Base-by-base conservation (phyloP, 1,140 invertebrate species). In the Drosophila punjabiensis region DNA sequence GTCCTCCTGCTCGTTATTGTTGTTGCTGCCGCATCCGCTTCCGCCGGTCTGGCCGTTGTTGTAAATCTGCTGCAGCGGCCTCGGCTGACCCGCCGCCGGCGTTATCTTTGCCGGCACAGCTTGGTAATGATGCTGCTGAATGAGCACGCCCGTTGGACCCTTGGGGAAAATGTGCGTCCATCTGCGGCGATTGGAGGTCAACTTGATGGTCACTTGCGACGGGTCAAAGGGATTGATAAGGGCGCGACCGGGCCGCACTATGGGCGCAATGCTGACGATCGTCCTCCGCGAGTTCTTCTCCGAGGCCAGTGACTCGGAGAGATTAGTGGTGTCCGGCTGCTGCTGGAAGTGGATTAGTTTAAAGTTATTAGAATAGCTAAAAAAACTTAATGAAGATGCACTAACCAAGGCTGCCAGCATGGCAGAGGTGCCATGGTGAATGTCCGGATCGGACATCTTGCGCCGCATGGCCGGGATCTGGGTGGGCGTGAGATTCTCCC, bases 161-260 rank as follows among this genome's bases (percentile, higher is more conserved):
- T 98, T 98, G 5, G 99, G 99, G 94, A 99, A 99, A 70, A 99
- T 99, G 93, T 99, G 99, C 8, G 98, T 99, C 99, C 99, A 99
- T 59, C 99, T 94, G 53, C 98, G 94, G 55, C 99, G 94, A 93
- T 99, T 99, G 53, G 98, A 99, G 1, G 99, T 99, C 52, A 99
- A 94, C 93, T 99, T 99, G 60, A 99, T 98, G 37, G 98, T 98
- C 63, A 99, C 98, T 91, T 99, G 97, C 0, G 98, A 98, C 0
- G 98, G 98, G 93, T 99, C 98, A 93, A 99, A 99, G 1, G 99
- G 99, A 94, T 99, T 99, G 66, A 99, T 98, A 10, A 98, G 94
- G 4, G 97, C 97, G 63, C 96, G 94, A 7, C 96, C 96, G 0
- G 96, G 96, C 16, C 96, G 93, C 37, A 95, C 94, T 16, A 95